phyloP scores from a whole-genome alignment of 2,797 vertebrate species.

The Merluccius polli region DNA sequence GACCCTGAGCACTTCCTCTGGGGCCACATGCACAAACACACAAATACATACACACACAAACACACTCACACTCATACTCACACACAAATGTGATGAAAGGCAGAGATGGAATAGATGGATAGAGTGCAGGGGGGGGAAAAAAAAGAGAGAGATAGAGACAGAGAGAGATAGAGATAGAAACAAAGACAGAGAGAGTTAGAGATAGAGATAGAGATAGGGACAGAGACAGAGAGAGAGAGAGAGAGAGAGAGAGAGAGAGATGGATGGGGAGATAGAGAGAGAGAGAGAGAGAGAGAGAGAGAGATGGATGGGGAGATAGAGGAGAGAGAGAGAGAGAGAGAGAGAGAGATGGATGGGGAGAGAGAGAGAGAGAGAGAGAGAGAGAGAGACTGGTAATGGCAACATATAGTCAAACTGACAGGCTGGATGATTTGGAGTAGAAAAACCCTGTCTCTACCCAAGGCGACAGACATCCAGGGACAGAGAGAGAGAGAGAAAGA shows the following conservation, averaged over 20 bases:
- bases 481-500: neutral
- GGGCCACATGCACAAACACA: constrained; percentile 25
- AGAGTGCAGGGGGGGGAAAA: neutral
- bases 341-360: constrained; percentile 10
- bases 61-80: constrained; percentile 26
- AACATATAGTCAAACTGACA: neutral
- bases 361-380: neutral
- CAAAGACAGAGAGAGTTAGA: neutral
- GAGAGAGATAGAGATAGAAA: neutral
- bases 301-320: no score
- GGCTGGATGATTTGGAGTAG: neutral
- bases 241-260: no score
- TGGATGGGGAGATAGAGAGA: constrained; percentile 4
- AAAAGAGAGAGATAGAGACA: constrained; percentile 2
- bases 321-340: neutral
- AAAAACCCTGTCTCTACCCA: neutral
- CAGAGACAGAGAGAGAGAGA: neutral
- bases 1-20: constrained; percentile 49
- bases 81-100: constrained; percentile 24
- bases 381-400: constrained; percentile 8
- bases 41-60: neutral
- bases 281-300: neutral
- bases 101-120: constrained; percentile 3
- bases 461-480: neutral
- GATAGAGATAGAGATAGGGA: constrained; percentile 7